phyloP scores from a whole-genome alignment of 2,113 vertebrate species.

The Mionectes macconnelli region DNA sequence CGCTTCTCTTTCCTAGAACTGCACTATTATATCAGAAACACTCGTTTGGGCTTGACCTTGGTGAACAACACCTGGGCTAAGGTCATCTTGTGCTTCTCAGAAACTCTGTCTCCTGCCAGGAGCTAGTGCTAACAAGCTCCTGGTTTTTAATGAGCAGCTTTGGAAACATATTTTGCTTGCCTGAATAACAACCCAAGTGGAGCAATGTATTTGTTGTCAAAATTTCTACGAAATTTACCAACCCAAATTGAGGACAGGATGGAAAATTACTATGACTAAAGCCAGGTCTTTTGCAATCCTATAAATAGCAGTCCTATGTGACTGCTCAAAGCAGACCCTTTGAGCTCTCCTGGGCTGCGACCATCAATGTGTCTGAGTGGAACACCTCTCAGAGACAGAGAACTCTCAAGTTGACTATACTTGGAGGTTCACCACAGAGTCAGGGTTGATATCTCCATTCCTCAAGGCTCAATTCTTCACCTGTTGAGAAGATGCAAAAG shows the following conservation, averaged over 20 bases:
- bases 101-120: background rate
- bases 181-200: background rate
- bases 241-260: background rate
- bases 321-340: too few species aligned
- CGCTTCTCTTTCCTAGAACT: background rate
- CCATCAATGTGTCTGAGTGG: background rate
- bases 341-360: background rate
- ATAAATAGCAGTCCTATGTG: background rate
- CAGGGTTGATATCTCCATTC: background rate
- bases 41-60: background rate
- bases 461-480: background rate
- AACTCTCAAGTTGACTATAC: background rate
- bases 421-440: fast-evolving
- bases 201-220: background rate
- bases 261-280: background rate
- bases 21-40: background rate
- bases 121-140: background rate
- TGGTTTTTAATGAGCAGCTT: background rate
- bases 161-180: background rate
- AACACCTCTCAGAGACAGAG: background rate
- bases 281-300: background rate
- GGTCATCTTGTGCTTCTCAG: background rate
- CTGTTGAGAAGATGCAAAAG: background rate
- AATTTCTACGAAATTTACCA: background rate
- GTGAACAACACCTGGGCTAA: background rate